A percentile compares a stretch with the other conserved stretches of the same genome.
These are phyloP conservation scores for Xestia xanthographa DNA, from an alignment of 2,888 invertebrate species.

Conservation along the genomic window DNA sequence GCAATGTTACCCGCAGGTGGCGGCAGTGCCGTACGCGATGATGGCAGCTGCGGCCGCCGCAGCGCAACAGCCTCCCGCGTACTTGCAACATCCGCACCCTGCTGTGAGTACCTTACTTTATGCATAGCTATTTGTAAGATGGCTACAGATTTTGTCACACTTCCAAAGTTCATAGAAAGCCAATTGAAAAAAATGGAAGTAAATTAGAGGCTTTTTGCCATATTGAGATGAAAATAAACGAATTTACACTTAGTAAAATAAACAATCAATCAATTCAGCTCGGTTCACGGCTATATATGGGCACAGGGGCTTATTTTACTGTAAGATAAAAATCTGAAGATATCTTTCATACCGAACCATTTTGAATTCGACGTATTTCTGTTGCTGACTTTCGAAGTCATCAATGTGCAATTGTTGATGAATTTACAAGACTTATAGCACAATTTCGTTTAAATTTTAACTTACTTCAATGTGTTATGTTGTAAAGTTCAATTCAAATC, in stretches of 20 bases:
- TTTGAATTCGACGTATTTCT: not conserved
- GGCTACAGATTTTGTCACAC: not conserved
- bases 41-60: slow-evolving; percentile 84
- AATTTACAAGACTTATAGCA: not conserved
- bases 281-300: not conserved
- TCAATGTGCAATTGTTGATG: not conserved
- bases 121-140: not conserved
- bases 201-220: not conserved
- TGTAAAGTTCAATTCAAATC: not conserved
- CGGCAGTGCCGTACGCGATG: slow-evolving; percentile 85
- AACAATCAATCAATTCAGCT: not conserved
- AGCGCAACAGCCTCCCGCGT: slow-evolving; percentile 85
- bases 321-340: slow-evolving; percentile 10
- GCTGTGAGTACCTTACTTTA: slow-evolving; percentile 50
- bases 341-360: not conserved
- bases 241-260: not conserved
- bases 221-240: not conserved
- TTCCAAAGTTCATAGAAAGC: not conserved
- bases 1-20: slow-evolving; percentile 76
- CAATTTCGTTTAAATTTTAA: too few species aligned
- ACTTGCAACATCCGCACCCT: slow-evolving; percentile 85
- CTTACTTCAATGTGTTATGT: not conserved
- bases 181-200: not conserved
- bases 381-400: not conserved
- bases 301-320: not conserved